Conservation (phyloP, 1,140 invertebrate species). For the Bicyclus anynana region DNA sequence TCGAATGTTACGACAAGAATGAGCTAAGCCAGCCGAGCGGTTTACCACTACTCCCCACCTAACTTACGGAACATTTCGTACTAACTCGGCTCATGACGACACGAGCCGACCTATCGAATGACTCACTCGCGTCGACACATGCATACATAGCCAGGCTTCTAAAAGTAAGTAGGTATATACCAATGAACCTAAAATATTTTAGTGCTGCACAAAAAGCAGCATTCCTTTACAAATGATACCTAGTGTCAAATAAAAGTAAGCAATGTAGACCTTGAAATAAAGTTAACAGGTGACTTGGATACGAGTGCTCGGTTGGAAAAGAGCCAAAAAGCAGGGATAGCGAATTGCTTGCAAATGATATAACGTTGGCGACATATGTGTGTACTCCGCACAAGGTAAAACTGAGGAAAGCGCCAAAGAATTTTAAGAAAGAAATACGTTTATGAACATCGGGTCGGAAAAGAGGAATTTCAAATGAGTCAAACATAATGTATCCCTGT, state of each 20-base stretch:
- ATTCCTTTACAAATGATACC: too few relatives aligned
- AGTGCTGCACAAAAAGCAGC: not conserved
- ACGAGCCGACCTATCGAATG: too few relatives aligned
- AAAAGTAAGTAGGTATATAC: too few relatives aligned
- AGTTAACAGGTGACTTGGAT: conserved; percentile 63
- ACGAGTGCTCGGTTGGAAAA: conserved; percentile 56
- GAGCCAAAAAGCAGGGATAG: conserved; percentile 51
- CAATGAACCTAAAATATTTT: not conserved
- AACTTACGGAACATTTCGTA: too few relatives aligned
- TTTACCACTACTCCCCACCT: too few relatives aligned
- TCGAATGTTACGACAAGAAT: too few relatives aligned
- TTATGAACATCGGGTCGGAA: conserved; percentile 5
- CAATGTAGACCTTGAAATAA: conserved; percentile 39
- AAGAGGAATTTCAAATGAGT: conserved; percentile 31
- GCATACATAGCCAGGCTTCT: too few relatives aligned
- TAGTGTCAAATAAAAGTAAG: conserved; percentile 14
- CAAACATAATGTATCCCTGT: conserved; percentile 35
- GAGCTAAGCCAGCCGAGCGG: too few relatives aligned
- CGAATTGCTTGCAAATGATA: conserved; percentile 61
- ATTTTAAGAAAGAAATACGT: conserved; percentile 37
- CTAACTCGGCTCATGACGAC: too few relatives aligned
- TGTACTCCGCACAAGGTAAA: conserved; percentile 38
- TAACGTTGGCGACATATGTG: conserved; percentile 45
- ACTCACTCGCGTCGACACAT: too few relatives aligned
- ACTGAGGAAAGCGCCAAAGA: conserved; percentile 45